A percentile compares a stretch with the other conserved stretches of the same genome.
phyloP scores from a whole-genome alignment of 2,113 vertebrate genomes.

The Protobothrops flavoviridis region DNA sequence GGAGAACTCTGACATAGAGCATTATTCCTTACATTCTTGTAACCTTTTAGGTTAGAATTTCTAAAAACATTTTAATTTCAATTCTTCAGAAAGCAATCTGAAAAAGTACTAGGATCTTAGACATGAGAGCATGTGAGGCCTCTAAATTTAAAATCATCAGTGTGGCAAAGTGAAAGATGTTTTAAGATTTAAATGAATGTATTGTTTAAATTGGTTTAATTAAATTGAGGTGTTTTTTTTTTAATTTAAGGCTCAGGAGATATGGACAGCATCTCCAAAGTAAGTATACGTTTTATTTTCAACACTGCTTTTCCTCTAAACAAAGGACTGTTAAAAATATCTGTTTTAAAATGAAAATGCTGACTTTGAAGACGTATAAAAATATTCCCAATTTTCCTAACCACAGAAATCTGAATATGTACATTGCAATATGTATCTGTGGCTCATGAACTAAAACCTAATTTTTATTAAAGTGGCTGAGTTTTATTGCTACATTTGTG shows the following conservation, averaged over 20 bases:
- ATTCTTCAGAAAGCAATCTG: neutral
- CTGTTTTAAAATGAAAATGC: neutral
- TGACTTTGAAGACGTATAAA: neutral
- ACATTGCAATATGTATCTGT: neutral
- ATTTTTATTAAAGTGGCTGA: neutral
- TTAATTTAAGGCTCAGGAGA: slow-evolving; percentile 88
- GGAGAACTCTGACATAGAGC: neutral
- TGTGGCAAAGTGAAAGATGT: neutral
- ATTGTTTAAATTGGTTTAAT: slow-evolving; percentile 7
- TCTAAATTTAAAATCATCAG: neutral
- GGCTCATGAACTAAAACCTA: neutral
- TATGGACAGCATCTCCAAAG: slow-evolving; percentile 99
- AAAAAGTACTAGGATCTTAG: neutral
- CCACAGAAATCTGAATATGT: neutral
- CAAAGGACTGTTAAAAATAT: neutral
- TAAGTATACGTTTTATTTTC: slow-evolving; percentile 62
- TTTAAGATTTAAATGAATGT: slow-evolving; percentile 3
- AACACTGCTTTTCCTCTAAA: slow-evolving; percentile 2
- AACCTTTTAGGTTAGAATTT: neutral
- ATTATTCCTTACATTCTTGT: neutral
- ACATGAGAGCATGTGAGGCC: neutral
- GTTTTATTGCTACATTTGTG: neutral
- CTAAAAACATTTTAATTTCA: neutral
- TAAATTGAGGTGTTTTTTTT: slow-evolving; percentile 43
- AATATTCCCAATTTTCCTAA: neutral